These are phyloP conservation scores for Mythimna vitellina DNA, from an alignment of 2,888 invertebrate species.

Conservation along the genomic window DNA sequence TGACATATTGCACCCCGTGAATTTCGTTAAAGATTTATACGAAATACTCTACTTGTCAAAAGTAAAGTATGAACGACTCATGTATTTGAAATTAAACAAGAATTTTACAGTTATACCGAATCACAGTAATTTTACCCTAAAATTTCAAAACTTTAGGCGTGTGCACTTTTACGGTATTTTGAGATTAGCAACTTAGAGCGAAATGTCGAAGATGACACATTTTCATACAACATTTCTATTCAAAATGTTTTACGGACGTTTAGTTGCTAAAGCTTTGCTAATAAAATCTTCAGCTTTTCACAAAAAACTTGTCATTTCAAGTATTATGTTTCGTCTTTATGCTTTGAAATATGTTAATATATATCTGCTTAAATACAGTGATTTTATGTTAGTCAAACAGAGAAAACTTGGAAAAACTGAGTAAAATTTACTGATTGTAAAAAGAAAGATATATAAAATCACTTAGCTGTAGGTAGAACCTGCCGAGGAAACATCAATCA, in stretches of 20 bases:
- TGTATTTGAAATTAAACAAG: not conserved
- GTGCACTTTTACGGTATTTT: constrained; percentile 26
- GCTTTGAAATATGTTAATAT: constrained; percentile 10
- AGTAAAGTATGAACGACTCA: not conserved
- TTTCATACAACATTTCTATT: constrained; percentile 37
- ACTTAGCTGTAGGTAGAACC: constrained; percentile 1
- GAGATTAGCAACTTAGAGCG: constrained; percentile 27
- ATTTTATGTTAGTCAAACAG: not conserved
- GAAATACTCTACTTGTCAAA: not conserved
- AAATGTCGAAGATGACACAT: constrained; percentile 22
- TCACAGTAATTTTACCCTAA: not conserved
- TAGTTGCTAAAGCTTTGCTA: constrained; percentile 30
- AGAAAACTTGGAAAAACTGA: not conserved
- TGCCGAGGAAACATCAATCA: constrained; percentile 59
- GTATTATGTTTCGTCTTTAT: not conserved
- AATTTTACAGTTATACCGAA: not conserved
- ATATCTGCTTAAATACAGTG: not conserved
- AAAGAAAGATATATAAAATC: constrained; percentile 9
- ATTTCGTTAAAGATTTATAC: not conserved
- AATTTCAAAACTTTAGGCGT: not conserved
- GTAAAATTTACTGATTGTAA: not conserved
- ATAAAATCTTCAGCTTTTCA: constrained; percentile 27
- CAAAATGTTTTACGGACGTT: constrained; percentile 41
- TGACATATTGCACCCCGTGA: not conserved
- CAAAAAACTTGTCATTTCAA: constrained; percentile 18